Conservation (phyloP, 2,113 vertebrate species). For the Pomatorhinus ruficollis region DNA sequence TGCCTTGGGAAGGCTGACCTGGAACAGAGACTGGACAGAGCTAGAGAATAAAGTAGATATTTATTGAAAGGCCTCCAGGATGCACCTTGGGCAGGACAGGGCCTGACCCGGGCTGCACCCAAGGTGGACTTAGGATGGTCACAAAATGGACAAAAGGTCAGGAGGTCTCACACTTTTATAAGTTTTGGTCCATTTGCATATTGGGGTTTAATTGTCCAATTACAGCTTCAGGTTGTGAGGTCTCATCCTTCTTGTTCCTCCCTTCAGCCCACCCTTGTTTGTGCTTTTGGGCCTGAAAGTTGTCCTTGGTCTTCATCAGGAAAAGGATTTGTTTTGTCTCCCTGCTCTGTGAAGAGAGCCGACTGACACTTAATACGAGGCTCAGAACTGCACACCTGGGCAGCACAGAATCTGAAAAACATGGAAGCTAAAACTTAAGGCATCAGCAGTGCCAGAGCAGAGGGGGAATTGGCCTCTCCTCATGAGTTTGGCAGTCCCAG, state of each 20-base stretch:
- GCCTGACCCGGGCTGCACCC: background rate
- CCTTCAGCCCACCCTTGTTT: background rate
- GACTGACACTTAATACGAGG: background rate
- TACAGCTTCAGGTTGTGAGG: background rate
- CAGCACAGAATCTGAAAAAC: background rate
- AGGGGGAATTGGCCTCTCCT: background rate
- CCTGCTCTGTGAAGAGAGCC: background rate
- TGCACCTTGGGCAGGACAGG: background rate
- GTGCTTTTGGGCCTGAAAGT: background rate
- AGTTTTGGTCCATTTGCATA: background rate
- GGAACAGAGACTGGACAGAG: background rate
- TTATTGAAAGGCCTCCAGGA: background rate
- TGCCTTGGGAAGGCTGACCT: background rate
- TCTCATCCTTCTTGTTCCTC: background rate
- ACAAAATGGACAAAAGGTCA: background rate
- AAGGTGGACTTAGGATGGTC: background rate
- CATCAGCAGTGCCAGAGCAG: background rate
- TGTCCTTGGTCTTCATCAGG: background rate
- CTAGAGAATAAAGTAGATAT: background rate
- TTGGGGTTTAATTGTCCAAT: background rate
- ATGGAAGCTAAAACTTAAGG: background rate
- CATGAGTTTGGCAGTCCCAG: rapidly evolving
- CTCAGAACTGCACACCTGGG: background rate
- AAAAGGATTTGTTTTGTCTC: background rate
- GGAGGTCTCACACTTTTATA: background rate